Evolutionary conservation across 2,888 invertebrate species (phyloP).

Genomic region (Mactromeris polynyma): DNA sequence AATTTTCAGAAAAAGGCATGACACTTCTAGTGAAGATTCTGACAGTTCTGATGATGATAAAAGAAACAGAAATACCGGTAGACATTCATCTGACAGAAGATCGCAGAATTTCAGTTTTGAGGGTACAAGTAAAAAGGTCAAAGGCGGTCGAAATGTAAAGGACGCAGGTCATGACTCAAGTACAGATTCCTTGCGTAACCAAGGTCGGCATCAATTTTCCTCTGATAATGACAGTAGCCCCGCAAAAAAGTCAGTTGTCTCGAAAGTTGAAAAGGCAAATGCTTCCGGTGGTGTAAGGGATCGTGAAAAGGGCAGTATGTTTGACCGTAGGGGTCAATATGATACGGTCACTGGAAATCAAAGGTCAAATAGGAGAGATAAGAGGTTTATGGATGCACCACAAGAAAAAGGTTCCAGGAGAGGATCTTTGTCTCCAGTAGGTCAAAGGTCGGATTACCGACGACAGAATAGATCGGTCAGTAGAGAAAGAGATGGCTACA

Average conservation of each 20-base stretch:
- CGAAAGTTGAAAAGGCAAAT: conserved; percentile 36
- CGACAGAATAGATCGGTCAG: conserved; percentile 22
- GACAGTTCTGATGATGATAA: conserved; percentile 42
- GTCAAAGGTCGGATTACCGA: background rate
- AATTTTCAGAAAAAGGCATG: conserved; percentile 56
- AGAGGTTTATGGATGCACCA: background rate
- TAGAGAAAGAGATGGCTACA: conserved; percentile 9
- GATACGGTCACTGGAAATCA: conserved; percentile 9
- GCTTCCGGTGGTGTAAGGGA: background rate
- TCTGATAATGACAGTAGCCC: conserved; percentile 53
- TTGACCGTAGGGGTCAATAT: conserved; percentile 1
- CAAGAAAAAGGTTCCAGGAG: background rate
- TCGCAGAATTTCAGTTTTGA: background rate
- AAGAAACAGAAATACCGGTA: background rate
- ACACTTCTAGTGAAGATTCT: conserved; percentile 46
- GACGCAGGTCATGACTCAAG: conserved; percentile 26
- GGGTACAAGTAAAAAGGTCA: conserved; percentile 17
- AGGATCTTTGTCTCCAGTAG: conserved; percentile 7
- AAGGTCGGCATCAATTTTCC: conserved; percentile 21
- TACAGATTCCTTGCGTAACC: background rate
- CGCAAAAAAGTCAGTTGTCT: conserved; percentile 32
- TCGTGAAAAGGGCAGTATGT: conserved; percentile 4
- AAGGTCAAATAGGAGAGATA: conserved; percentile 11
- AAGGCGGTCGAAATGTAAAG: background rate
- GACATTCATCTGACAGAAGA: background rate